Evolutionary conservation across 30 jellyfish, hydroid and myxozoan species (phyloP), one percentile per base, ranked within the genome.

Genomic region (Mastigias papua): DNA sequence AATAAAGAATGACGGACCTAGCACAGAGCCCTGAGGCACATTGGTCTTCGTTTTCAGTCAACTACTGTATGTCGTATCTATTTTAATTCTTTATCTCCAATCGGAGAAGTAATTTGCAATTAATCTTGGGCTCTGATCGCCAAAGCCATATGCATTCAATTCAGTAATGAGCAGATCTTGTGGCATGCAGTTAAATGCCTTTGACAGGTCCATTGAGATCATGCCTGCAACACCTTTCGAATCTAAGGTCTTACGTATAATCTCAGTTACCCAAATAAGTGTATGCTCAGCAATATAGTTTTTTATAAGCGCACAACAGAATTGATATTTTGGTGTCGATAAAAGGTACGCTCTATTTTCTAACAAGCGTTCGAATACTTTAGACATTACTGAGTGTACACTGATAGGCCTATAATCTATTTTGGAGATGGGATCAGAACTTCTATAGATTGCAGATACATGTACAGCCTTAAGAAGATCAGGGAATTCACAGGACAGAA

Each of bases 401-500:
- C 30, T n/a, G 16, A 61, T 61, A 28, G 34, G 34, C 8, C 73
- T 61, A n/a, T 28, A 61, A 17, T 61, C 10, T 3, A 23, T 17
- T 23, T 28, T 28, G 34, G 73, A 23, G 8, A 8, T 61, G 34
- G 73, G 34, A 17, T 61, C 9, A n/a, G 30, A 37, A 37, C 54
- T 37, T 37, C 48, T 72, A 72, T 72, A 25, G 25, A 72, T 23
- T 42, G 84, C 84, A 23, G 84, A 72, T 72, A 72, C 67, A 20
- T 72, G 70, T 42, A 30, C 80, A 33, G 66, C 62, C 62, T 42
- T 34, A 26, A 30, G 84, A 42, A 7, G 72, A 42, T 37, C 11
- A 42, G 84, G 84, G 84, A 72, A 72, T 42, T 72, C 84, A 25
- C 84, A 33, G 51, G 70, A 23, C 8, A 33, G 27, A 11, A 72